Evolutionary conservation across 2,113 vertebrate species (phyloP).

Genomic region (Tupaia chinensis): DNA sequence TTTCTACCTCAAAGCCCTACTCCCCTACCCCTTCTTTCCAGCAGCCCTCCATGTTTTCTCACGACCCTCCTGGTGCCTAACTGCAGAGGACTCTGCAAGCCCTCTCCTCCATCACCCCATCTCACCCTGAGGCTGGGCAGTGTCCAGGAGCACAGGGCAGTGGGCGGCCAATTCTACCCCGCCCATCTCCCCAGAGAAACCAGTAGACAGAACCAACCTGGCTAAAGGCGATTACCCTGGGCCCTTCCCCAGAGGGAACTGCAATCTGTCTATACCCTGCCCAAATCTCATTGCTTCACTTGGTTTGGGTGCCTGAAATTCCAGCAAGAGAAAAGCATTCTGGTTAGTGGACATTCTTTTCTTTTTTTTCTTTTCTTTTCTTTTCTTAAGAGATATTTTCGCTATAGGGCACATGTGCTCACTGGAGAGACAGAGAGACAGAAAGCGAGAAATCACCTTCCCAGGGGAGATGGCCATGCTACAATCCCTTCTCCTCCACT

Average conservation of each 20-base stretch:
- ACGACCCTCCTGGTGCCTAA: neutral
- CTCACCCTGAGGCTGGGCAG: neutral
- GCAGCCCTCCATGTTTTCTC: neutral
- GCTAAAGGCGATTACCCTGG: neutral
- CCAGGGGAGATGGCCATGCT: too few relatives aligned
- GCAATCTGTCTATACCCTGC: neutral
- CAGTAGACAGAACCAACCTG: neutral
- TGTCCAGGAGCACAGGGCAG: neutral
- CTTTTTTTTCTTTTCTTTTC: too few relatives aligned
- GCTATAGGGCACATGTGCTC: too few relatives aligned
- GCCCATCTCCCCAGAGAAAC: neutral
- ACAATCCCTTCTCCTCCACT: too few relatives aligned
- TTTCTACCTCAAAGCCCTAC: slow-evolving; percentile 75
- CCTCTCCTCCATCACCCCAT: neutral
- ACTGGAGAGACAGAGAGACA: too few relatives aligned
- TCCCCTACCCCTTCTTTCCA: neutral
- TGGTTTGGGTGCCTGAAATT: neutral
- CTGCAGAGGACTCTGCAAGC: neutral
- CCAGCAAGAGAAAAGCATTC: neutral
- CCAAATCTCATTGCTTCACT: neutral
- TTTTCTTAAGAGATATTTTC: too few relatives aligned
- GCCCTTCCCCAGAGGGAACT: neutral
- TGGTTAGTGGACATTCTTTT: neutral
- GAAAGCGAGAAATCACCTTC: too few relatives aligned
- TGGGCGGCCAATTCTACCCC: neutral